Evolutionary conservation across 2,888 invertebrate species (phyloP).

Genomic region (Dorcus hopei): DNA sequence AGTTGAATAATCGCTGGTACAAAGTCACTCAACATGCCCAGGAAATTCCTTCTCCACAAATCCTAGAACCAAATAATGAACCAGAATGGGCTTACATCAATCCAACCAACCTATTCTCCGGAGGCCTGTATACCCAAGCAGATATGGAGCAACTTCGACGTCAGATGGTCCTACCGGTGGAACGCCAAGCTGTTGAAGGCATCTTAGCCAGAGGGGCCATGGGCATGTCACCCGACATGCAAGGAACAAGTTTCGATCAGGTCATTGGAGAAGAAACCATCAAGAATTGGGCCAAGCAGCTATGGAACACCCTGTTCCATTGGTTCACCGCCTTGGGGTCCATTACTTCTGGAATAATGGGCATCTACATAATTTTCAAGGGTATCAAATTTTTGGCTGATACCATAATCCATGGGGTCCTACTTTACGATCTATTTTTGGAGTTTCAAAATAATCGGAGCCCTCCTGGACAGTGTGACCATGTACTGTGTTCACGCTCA

Average conservation of each 20-base stretch:
- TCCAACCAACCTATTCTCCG: constrained; percentile 1
- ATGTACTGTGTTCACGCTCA: neutral
- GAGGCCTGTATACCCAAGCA: neutral
- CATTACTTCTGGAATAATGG: no score
- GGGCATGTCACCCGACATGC: no score
- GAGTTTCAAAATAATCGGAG: no score
- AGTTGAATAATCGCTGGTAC: neutral
- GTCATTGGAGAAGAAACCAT: no score
- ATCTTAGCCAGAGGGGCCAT: neutral
- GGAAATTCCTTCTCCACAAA: neutral
- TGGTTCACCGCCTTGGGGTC: no score
- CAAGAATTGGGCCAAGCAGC: no score
- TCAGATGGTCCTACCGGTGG: constrained; percentile 1
- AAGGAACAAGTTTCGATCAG: no score
- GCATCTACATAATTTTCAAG: neutral
- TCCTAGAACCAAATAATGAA: neutral
- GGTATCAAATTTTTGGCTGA: neutral
- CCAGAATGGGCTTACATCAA: neutral
- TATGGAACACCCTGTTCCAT: no score
- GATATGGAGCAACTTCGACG: constrained; percentile 2
- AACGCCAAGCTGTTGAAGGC: neutral
- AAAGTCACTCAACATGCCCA: neutral
- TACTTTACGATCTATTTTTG: constrained; percentile 1
- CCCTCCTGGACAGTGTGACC: no score
- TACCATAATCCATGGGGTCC: constrained; percentile 2